Base-by-base conservation (phyloP, 2,113 vertebrate genomes). In the Apodemus sylvaticus region DNA sequence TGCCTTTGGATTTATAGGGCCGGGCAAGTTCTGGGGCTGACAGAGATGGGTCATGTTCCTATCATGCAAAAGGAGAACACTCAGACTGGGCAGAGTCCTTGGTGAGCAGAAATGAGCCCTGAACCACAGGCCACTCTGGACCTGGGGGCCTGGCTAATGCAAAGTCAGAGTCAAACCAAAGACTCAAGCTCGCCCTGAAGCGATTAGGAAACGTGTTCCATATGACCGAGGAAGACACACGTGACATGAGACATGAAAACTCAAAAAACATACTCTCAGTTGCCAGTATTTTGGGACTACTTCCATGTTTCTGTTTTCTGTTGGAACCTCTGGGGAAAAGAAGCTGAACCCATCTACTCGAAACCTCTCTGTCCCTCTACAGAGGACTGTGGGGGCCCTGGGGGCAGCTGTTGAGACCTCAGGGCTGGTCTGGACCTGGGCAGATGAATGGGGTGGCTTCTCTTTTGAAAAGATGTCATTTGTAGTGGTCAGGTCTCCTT, bases 151-250 rank as follows among this genome's bases (percentile, higher is more conserved):
- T 76, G 31, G 45, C 26, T 70, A 29, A 83, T 24, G 34, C 83
- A 79, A 79, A 89, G 36, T n/a, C 81, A 48, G 92, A 95, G 96
- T 48, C 42, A 87, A 74, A 71, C n/a, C 6, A 14, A 87, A 90
- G 42, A 36, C 92, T 86, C 42, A 86, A 86, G 87, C 20, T 76
- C 64, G 93, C 89, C 12, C 14, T 36, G 66, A 92, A 55, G 70
- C 51, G 68, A 86, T 91, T 62, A 42, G 51, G 90, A 89, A 89
- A 82, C 64, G 34, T 51, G 34, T 31, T 73, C 45, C 81, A 76
- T 81, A 62, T 70, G 70, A 48, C 29, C n/a, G 83, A 53, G 45
- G 42, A 66, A 93, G 42, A 85, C 55, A 45, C 60, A 77, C 36
- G 20, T 36, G 55, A 1, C 11, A 39, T 45, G 31, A 96, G 66